These are phyloP conservation scores for Sinohyriopsis cumingii DNA, from an alignment of 2,888 invertebrate species.

Conservation along the genomic window DNA sequence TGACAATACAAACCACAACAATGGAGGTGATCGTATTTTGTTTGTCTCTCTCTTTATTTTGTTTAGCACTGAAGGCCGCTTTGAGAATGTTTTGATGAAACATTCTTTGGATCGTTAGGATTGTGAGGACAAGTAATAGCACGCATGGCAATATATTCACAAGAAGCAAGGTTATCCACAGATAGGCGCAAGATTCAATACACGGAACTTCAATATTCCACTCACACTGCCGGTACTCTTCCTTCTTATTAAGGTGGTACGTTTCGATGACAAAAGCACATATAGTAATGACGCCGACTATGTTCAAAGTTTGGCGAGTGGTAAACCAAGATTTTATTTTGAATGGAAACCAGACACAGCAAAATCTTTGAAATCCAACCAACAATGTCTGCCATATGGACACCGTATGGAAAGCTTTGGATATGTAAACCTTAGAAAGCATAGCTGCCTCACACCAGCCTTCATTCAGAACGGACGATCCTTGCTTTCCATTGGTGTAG, in stretches of 20 bases:
- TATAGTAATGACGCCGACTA: slow-evolving; percentile 12
- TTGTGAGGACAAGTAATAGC: no score
- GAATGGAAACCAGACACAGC: slow-evolving; percentile 21
- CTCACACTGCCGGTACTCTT: slow-evolving; percentile 11
- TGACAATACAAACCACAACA: no score
- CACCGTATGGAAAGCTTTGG: slow-evolving; percentile 30
- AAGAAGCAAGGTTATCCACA: slow-evolving; percentile 17
- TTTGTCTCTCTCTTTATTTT: no score
- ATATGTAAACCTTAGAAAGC: slow-evolving; percentile 26
- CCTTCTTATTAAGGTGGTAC: slow-evolving; percentile 16
- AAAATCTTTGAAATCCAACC: no score
- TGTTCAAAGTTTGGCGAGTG: slow-evolving; percentile 1
- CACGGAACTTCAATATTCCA: slow-evolving; percentile 11
- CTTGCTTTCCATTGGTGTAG: no score
- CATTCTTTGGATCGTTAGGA: no score
- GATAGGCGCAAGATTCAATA: slow-evolving; percentile 5
- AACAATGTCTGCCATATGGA: slow-evolving; percentile 41
- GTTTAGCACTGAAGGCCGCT: no score
- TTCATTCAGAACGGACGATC: slow-evolving; percentile 5
- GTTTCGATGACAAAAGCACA: slow-evolving; percentile 8
- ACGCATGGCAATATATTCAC: no score
- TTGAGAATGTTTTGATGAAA: no score
- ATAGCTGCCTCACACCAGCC: slow-evolving; percentile 18
- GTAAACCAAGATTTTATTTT: slow-evolving; percentile 7
- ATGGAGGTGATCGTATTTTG: no score